phyloP scores from a whole-genome alignment of 37 sponge, comb jelly and placozoan genomes.

The Crambe crambe region DNA sequence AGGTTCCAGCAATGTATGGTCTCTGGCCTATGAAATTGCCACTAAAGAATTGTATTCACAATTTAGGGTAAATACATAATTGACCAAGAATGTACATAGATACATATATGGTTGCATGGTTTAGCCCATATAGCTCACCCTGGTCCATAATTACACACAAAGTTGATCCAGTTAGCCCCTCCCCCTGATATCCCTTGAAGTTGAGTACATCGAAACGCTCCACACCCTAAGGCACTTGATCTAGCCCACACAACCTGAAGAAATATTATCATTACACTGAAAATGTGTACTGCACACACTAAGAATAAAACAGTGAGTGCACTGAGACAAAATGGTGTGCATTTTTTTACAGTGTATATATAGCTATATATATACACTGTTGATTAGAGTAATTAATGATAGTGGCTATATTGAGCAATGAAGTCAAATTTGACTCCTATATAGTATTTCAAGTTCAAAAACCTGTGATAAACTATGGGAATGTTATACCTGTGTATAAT shows the following conservation, averaged over 20 bases:
- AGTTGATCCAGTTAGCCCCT: not conserved
- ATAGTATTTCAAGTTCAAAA: too few relatives aligned
- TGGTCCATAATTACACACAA: conserved; percentile 25
- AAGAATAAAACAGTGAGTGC: too few relatives aligned
- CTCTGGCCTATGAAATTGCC: conserved; percentile 1
- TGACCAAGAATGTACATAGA: too few relatives aligned
- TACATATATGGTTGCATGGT: too few relatives aligned
- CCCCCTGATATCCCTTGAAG: not conserved
- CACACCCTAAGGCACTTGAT: conserved; percentile 4
- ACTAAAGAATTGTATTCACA: not conserved
- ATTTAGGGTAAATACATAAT: too few relatives aligned
- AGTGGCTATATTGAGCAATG: too few relatives aligned
- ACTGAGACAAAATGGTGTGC: too few relatives aligned
- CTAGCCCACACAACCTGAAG: conserved; percentile 9
- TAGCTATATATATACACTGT: not conserved
- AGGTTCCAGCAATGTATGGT: conserved; percentile 9
- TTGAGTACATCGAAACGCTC: not conserved
- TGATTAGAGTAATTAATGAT: not conserved
- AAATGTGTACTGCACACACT: too few relatives aligned
- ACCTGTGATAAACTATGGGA: too few relatives aligned
- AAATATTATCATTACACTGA: too few relatives aligned
- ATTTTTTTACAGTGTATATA: not conserved
- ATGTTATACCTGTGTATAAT: conserved; percentile 26
- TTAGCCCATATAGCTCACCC: too few relatives aligned
- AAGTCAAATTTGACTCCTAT: too few relatives aligned